Conservation (phyloP, 2,888 invertebrate genomes). For the Ischnus inquisitorius region DNA sequence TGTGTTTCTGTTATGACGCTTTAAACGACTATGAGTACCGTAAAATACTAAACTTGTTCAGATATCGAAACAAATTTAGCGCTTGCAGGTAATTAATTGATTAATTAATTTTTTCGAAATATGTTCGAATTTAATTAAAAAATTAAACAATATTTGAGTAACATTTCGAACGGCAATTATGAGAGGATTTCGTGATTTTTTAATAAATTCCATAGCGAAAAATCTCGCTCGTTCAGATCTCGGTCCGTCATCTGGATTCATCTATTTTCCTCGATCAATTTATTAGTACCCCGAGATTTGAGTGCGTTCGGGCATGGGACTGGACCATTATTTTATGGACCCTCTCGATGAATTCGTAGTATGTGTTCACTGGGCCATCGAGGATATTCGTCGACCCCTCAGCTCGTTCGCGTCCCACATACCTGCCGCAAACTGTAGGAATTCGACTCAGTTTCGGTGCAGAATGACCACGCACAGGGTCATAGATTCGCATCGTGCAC, state of each 20-base stretch:
- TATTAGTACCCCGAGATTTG: slow-evolving; percentile 52
- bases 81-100: too few species aligned
- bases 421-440: slow-evolving; percentile 39
- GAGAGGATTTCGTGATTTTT: too few species aligned
- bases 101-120: too few species aligned
- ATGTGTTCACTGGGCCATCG: slow-evolving; percentile 15
- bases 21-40: too few species aligned
- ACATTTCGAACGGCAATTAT: too few species aligned
- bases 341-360: slow-evolving; percentile 46
- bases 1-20: too few species aligned
- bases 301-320: slow-evolving; percentile 44
- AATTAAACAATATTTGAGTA: too few species aligned
- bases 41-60: too few species aligned
- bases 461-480: slow-evolving; percentile 63
- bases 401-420: slow-evolving; percentile 46
- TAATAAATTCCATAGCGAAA: too few species aligned
- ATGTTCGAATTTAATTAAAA: too few species aligned
- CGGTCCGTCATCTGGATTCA: slow-evolving; percentile 45
- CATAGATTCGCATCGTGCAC: slow-evolving; percentile 65
- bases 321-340: slow-evolving; percentile 60
- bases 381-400: neutral
- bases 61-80: too few species aligned
- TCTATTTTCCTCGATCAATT: slow-evolving; percentile 45
- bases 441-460: slow-evolving; percentile 52
- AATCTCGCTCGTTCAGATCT: slow-evolving; percentile 40